phyloP scores from a whole-genome alignment of 1,140 invertebrate genomes.

The Holotrichia oblita region DNA sequence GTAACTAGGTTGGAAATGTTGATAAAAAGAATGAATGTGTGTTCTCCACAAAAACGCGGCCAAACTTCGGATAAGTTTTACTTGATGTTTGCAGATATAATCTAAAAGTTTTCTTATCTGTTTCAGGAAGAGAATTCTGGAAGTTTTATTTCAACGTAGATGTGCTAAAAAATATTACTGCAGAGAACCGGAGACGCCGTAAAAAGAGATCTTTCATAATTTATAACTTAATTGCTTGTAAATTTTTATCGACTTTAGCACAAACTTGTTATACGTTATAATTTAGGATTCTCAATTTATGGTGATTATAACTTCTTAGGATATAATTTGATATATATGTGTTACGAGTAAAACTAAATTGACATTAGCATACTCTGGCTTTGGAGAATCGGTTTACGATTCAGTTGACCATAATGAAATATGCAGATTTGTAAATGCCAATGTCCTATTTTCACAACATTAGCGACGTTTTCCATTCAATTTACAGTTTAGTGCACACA shows the following conservation, averaged over 20 bases:
- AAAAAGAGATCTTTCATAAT: not conserved
- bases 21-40: conserved; percentile 13
- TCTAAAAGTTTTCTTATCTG: conserved; percentile 13
- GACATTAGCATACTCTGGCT: too few species aligned
- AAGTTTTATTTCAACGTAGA: conserved; percentile 7
- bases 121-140: not conserved
- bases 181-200: not conserved
- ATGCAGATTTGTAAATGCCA: not conserved
- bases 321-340: too few species aligned
- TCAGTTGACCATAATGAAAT: not conserved
- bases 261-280: too few species aligned
- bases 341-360: too few species aligned
- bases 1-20: not conserved
- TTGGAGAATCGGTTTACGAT: too few species aligned
- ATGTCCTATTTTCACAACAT: not conserved
- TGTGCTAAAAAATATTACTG: not conserved
- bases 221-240: not conserved
- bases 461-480: not conserved
- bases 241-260: too few species aligned
- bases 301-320: too few species aligned
- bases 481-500: not conserved
- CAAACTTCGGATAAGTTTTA: conserved; percentile 1
- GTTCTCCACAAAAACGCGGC: not conserved
- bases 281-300: too few species aligned
- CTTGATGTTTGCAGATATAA: conserved; percentile 2